Conservation (phyloP, 1,140 invertebrate genomes). For the Littorina saxatilis region DNA sequence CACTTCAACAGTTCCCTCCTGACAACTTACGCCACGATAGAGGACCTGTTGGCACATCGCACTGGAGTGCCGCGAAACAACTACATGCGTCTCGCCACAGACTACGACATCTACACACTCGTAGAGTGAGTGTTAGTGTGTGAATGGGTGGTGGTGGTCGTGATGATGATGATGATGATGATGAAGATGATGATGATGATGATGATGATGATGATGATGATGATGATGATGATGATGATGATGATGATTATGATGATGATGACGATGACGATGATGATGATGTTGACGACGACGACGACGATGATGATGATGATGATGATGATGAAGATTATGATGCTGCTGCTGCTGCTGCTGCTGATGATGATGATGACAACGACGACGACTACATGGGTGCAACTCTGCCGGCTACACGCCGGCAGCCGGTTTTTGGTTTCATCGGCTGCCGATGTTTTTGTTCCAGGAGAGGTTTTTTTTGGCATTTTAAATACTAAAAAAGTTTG, state of each 20-base stretch:
- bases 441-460: too few species aligned
- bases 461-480: too few species aligned
- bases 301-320: too few species aligned
- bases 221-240: neutral
- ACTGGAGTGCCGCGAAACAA: conserved; percentile 51
- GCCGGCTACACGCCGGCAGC: too few species aligned
- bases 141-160: neutral
- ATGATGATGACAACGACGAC: too few species aligned
- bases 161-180: conserved; percentile 1
- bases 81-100: conserved; percentile 48
- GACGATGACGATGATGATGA: neutral
- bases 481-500: too few species aligned
- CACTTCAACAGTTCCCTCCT: conserved; percentile 43
- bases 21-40: conserved; percentile 47
- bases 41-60: conserved; percentile 54
- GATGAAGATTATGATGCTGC: too few species aligned
- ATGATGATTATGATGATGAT: conserved; percentile 13
- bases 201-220: neutral
- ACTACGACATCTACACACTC: conserved; percentile 41
- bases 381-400: too few species aligned
- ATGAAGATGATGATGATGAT: neutral
- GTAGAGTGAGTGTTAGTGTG: conserved; percentile 35
- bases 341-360: too few species aligned
- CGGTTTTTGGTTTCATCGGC: too few species aligned
- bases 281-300: too few species aligned